phyloP scores from a whole-genome alignment of 2,113 vertebrate species.

The Alexandromys fortis region DNA sequence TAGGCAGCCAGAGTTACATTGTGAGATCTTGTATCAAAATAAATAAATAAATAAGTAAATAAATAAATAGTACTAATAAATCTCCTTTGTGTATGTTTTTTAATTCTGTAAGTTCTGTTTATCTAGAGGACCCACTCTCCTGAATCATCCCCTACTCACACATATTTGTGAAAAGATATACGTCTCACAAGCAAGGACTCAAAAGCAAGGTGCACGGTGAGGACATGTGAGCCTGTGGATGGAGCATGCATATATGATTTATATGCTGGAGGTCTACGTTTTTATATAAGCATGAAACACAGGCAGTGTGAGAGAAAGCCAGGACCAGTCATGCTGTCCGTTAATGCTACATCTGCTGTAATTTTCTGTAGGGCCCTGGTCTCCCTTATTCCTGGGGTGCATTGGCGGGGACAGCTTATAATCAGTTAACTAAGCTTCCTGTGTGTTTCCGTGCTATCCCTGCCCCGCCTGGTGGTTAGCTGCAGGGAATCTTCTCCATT shows the following conservation, averaged over 20 bases:
- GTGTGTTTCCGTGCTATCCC: no score
- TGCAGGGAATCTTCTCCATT: no score
- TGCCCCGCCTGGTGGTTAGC: no score
- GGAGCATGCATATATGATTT: constrained; percentile 89
- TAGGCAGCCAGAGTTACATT: background rate
- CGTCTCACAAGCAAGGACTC: constrained; percentile 56
- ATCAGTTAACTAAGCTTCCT: no score
- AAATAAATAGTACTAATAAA: background rate
- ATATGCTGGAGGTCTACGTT: constrained; percentile 81
- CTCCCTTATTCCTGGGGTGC: no score
- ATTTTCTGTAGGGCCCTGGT: constrained; percentile 25
- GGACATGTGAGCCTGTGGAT: constrained; percentile 76
- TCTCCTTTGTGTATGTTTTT: background rate
- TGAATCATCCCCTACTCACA: background rate
- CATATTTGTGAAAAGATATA: constrained; percentile 50
- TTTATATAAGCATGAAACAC: constrained; percentile 86
- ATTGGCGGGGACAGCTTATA: no score
- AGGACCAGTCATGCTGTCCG: constrained; percentile 79
- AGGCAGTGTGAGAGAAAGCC: constrained; percentile 81
- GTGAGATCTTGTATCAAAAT: background rate
- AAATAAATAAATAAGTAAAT: background rate
- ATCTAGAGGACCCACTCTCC: background rate
- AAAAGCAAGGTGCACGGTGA: constrained; percentile 54
- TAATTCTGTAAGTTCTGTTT: background rate
- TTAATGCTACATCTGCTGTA: constrained; percentile 84